These are phyloP conservation scores for Stenurella melanura DNA, from an alignment of 2,888 invertebrate genomes.

Conservation along the genomic window DNA sequence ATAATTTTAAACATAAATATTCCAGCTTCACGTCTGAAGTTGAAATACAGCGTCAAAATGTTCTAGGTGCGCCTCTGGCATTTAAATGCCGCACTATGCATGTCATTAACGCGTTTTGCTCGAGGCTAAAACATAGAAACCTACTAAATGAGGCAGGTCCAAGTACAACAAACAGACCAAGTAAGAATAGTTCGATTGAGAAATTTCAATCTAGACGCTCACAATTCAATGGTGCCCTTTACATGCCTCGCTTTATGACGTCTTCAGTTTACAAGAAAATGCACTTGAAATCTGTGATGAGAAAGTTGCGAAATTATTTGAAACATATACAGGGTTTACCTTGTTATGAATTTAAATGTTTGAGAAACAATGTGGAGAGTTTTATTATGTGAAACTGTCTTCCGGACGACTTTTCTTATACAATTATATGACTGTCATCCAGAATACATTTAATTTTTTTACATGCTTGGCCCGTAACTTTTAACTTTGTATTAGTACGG, in stretches of 20 bases:
- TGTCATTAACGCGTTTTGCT: slow-evolving; percentile 49
- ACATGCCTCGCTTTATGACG: slow-evolving; percentile 5
- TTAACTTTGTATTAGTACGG: too few relatives aligned
- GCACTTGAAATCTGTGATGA: background rate
- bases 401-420: too few relatives aligned
- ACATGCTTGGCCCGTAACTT: too few relatives aligned
- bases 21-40: too few relatives aligned
- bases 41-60: background rate
- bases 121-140: slow-evolving; percentile 47
- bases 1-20: too few relatives aligned
- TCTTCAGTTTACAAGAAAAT: slow-evolving; percentile 10
- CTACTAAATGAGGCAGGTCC: slow-evolving; percentile 39
- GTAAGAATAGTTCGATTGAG: slow-evolving; percentile 15
- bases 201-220: slow-evolving; percentile 7
- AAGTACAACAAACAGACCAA: slow-evolving; percentile 7
- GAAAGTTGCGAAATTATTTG: background rate
- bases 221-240: background rate
- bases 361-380: background rate
- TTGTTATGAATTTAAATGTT: background rate
- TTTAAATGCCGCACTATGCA: slow-evolving; percentile 49
- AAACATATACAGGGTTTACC: background rate
- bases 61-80: slow-evolving; percentile 15
- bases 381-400: too few relatives aligned
- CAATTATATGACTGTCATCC: too few relatives aligned
- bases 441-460: too few relatives aligned